Evolutionary conservation across 2,888 invertebrate genomes (phyloP).

Genomic region (Drosophila mettleri): DNA sequence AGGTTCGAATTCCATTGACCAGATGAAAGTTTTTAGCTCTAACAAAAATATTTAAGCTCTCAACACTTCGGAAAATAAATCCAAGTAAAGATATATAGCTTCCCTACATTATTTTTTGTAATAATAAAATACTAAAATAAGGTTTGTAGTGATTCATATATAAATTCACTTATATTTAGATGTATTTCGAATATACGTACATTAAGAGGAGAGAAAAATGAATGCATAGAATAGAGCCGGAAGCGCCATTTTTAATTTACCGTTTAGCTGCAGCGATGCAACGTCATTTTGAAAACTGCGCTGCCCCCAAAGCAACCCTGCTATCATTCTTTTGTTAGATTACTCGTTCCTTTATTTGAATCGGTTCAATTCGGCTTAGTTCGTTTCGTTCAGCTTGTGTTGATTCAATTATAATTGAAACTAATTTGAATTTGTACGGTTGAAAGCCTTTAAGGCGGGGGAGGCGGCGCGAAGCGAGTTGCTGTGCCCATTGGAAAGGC

Average conservation of each 20-base stretch:
- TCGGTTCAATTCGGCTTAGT: constrained; percentile 27
- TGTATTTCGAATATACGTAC: not conserved
- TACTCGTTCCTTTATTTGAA: constrained; percentile 42
- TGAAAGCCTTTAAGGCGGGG: constrained; percentile 18
- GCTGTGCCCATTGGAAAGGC: constrained; percentile 33
- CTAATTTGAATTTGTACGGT: constrained; percentile 75
- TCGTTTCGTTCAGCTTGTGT: constrained; percentile 46
- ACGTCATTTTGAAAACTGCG: constrained; percentile 62
- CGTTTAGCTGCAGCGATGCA: constrained; percentile 38
- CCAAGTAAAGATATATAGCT: too few species aligned
- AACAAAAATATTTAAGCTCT: constrained; percentile 41
- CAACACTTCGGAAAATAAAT: not conserved
- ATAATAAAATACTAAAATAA: not conserved
- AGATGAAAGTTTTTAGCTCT: constrained; percentile 56
- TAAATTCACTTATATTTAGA: not conserved
- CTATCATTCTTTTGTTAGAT: constrained; percentile 20
- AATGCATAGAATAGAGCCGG: constrained; percentile 47
- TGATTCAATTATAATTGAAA: constrained; percentile 84
- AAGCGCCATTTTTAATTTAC: constrained; percentile 66
- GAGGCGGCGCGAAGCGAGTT: constrained; percentile 36
- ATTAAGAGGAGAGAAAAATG: constrained; percentile 1
- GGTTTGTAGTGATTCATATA: not conserved
- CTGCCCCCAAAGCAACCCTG: constrained; percentile 36
- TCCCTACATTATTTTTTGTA: not conserved
- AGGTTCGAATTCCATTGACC: constrained; percentile 27